These are phyloP conservation scores for Cheilosia impressa DNA, from an alignment of 2,888 invertebrate genomes.

Conservation along the genomic window DNA sequence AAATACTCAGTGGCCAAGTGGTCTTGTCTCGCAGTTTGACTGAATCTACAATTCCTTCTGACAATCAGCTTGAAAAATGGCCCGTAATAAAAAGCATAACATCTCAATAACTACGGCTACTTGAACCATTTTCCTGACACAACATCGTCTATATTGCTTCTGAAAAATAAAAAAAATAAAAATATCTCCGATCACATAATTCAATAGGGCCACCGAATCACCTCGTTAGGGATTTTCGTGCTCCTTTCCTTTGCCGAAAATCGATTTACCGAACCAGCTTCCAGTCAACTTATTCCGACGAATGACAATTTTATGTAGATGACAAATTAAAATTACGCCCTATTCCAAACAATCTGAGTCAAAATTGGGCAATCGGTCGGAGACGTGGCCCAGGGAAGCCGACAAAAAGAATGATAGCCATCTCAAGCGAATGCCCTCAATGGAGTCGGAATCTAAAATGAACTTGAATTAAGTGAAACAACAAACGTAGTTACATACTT, in stretches of 20 bases:
- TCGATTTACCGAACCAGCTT: constrained; percentile 5
- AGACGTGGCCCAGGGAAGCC: constrained; percentile 5
- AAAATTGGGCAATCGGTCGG: constrained; percentile 17
- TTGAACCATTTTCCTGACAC: no score
- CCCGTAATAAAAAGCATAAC: no score
- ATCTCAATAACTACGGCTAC: no score
- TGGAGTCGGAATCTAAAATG: not conserved
- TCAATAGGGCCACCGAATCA: not conserved
- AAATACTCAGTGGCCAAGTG: no score
- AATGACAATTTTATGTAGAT: constrained; percentile 23
- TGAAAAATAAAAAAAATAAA: no score
- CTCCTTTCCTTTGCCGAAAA: not conserved
- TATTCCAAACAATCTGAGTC: not conserved
- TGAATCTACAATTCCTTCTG: no score
- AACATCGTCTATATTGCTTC: no score
- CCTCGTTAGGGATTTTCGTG: constrained; percentile 10
- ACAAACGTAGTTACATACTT: constrained; percentile 21
- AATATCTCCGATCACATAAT: no score
- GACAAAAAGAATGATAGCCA: constrained; percentile 19
- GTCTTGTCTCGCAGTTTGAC: no score
- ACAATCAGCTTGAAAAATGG: no score
- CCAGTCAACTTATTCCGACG: constrained; percentile 18
- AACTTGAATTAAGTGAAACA: constrained; percentile 17
- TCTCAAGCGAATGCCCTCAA: not conserved
- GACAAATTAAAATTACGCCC: constrained; percentile 10